Percentiles rank a stretch among this genome's conserved stretches.
phyloP scores from a whole-genome alignment of 1,140 invertebrate species.

The Hyles vespertilio region DNA sequence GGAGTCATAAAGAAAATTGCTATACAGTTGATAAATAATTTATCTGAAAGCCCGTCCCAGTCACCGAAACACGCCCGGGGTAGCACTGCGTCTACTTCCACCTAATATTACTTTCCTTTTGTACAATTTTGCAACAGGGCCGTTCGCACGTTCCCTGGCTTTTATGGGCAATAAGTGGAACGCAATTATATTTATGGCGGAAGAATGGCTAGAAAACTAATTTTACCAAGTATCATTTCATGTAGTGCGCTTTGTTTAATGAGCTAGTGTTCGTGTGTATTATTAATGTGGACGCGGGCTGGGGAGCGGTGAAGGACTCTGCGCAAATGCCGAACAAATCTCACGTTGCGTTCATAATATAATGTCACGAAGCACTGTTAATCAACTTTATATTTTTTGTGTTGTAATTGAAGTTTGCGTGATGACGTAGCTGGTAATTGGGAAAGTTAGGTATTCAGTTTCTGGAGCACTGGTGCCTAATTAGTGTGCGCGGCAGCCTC shows the following conservation, averaged over 20 bases:
- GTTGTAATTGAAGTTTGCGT: conserved; percentile 24
- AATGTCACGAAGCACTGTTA: conserved; percentile 3
- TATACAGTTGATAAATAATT: conserved; percentile 76
- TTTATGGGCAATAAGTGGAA: conserved; percentile 75
- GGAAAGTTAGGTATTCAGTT: conserved; percentile 56
- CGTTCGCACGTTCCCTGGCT: conserved; percentile 71
- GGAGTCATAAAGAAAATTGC: conserved; percentile 76
- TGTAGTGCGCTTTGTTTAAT: conserved; percentile 41
- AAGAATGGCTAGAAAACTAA: conserved; percentile 70
- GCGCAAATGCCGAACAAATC: conserved; percentile 6
- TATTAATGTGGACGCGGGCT: conserved; percentile 1
- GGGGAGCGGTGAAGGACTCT: conserved; percentile 3
- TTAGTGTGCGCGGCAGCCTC: conserved; percentile 46
- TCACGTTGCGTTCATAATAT: background rate
- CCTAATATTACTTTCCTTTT: conserved; percentile 74
- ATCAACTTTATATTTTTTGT: conserved; percentile 17
- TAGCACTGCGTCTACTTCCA: conserved; percentile 64
- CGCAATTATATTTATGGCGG: conserved; percentile 74
- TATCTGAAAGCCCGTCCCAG: conserved; percentile 72
- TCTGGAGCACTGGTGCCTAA: conserved; percentile 53
- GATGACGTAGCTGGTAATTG: conserved; percentile 52
- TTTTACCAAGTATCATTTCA: conserved; percentile 57
- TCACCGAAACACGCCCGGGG: conserved; percentile 64
- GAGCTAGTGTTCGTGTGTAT: conserved; percentile 21
- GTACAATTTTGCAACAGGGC: conserved; percentile 72